These are phyloP conservation scores for Hirtodrosophila cameraria DNA, from an alignment of 2,888 invertebrate species.

Conservation along the genomic window DNA sequence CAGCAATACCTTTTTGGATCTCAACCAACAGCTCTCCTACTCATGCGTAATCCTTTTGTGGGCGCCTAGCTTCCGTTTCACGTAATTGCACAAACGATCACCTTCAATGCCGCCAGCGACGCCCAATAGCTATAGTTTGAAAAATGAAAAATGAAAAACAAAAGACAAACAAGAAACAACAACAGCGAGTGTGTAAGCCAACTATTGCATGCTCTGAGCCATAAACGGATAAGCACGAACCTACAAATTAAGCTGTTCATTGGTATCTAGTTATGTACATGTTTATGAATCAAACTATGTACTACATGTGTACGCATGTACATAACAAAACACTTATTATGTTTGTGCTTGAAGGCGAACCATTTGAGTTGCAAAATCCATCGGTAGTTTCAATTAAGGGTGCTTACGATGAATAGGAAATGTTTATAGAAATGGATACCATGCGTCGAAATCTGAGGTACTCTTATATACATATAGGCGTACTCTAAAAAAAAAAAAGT, in stretches of 20 bases:
- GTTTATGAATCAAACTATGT: not conserved
- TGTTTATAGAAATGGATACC: too few relatives aligned
- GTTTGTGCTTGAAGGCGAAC: not conserved
- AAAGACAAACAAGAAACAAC: not conserved
- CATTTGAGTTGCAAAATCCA: too few relatives aligned
- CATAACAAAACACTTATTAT: not conserved
- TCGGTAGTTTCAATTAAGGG: too few relatives aligned
- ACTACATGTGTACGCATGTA: not conserved
- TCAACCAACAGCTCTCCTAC: conserved; percentile 34
- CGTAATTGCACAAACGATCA: conserved; percentile 40
- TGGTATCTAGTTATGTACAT: conserved; percentile 28
- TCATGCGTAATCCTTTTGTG: conserved; percentile 64
- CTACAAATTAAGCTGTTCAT: conserved; percentile 42
- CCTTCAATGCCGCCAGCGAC: conserved; percentile 31
- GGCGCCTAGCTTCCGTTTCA: conserved; percentile 51
- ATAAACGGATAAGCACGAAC: conserved; percentile 54
- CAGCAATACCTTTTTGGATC: conserved; percentile 22
- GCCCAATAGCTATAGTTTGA: conserved; percentile 38
- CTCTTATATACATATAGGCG: too few relatives aligned
- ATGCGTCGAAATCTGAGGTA: too few relatives aligned
- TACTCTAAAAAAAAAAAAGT: too few relatives aligned
- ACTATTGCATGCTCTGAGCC: conserved; percentile 44
- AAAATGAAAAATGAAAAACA: not conserved
- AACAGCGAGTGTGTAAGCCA: conserved; percentile 6
- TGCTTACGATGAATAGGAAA: too few relatives aligned